Conservation (phyloP, 2,797 vertebrate genomes). For the Ctenopoma multispine region DNA sequence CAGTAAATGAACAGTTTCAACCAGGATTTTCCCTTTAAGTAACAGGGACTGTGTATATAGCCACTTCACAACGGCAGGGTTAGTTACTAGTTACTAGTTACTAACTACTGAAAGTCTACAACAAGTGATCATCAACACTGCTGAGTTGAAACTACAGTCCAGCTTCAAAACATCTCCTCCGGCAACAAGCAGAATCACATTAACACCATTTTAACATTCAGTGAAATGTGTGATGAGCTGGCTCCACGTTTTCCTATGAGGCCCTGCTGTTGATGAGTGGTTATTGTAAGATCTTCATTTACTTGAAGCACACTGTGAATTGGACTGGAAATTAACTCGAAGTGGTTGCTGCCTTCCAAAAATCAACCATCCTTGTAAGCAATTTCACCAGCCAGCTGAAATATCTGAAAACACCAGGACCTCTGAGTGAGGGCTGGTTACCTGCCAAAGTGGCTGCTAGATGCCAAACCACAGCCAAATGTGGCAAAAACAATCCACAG, state of each 20-base stretch:
- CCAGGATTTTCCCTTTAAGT: constrained; percentile 47
- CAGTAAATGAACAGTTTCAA: constrained; percentile 20
- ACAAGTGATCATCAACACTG: constrained; percentile 29
- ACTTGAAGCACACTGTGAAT: constrained; percentile 18
- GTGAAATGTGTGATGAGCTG: background rate
- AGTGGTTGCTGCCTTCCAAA: constrained; percentile 21
- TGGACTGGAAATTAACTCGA: constrained; percentile 16
- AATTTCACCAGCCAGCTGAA: constrained; percentile 30
- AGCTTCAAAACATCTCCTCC: constrained; percentile 43
- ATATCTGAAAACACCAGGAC: constrained; percentile 40
- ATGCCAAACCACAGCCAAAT: constrained; percentile 27
- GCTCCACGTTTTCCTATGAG: background rate
- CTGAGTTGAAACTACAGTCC: constrained; percentile 36
- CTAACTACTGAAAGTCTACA: constrained; percentile 36
- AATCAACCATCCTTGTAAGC: constrained; percentile 27
- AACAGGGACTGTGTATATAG: constrained; percentile 22
- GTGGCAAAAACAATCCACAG: constrained; percentile 17
- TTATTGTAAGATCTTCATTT: constrained; percentile 27
- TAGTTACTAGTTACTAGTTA: constrained; percentile 33
- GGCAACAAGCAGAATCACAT: constrained; percentile 18
- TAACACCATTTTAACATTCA: constrained; percentile 11
- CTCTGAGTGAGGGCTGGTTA: constrained; percentile 13
- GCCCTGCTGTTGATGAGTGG: constrained; percentile 37
- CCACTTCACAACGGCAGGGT: constrained; percentile 42
- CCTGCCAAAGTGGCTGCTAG: constrained; percentile 28